Percentiles rank a stretch among this genome's conserved stretches.
Evolutionary conservation across 1,140 invertebrate genomes (phyloP).

Genomic region (Gryllus bimaculatus): DNA sequence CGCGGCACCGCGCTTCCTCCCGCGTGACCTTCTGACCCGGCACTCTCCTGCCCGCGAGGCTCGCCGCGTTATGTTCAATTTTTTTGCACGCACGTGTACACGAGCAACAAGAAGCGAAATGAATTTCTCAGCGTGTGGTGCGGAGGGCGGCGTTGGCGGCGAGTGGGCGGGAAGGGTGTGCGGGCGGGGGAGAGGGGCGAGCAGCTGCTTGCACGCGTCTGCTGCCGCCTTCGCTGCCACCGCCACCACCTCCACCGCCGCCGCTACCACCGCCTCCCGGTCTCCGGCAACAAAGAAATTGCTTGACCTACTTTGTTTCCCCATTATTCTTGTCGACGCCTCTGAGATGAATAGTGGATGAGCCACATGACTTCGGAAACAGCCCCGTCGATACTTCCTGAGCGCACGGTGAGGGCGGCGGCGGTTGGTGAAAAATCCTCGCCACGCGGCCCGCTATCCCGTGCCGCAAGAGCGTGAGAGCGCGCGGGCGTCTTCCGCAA

Average conservation of each 20-base stretch:
- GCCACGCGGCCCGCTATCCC: no score
- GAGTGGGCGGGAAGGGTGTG: not conserved
- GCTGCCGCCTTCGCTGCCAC: not conserved
- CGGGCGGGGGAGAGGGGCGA: not conserved
- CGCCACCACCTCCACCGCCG: no score
- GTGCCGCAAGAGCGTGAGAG: no score
- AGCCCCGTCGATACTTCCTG: not conserved
- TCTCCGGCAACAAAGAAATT: not conserved
- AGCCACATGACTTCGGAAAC: not conserved
- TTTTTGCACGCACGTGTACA: not conserved
- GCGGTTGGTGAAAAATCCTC: no score
- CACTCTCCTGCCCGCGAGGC: not conserved
- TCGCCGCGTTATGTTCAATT: not conserved
- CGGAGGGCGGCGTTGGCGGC: no score
- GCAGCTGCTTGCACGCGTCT: not conserved
- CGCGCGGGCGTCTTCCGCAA: no score
- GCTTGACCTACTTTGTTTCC: slow-evolving; percentile 3
- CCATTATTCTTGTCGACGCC: not conserved
- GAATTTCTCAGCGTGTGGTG: not conserved
- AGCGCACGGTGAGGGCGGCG: no score
- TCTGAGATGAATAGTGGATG: not conserved
- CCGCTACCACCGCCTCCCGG: not conserved
- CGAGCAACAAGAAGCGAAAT: not conserved
- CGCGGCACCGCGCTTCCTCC: not conserved
- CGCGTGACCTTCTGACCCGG: not conserved